Evolutionary conservation across 2,113 vertebrate genomes (phyloP), one percentile per base, ranked within the genome.

Genomic region (Stomatorhinus ivindoensis): DNA sequence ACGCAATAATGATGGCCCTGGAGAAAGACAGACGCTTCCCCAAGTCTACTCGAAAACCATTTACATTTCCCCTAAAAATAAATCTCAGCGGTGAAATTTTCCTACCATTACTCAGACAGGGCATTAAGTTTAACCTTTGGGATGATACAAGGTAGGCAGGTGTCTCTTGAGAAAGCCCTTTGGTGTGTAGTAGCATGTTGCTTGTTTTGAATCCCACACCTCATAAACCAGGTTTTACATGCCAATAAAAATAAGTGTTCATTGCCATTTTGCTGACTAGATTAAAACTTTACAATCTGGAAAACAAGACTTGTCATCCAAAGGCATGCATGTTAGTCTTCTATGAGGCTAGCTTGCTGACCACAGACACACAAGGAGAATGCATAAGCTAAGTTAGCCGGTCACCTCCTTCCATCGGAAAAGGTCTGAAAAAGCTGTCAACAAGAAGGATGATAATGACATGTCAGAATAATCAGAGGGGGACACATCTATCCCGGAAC

Each of bases 1-100:
- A 88, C 90, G 53, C 89, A 90, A 89, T 94, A 94, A 94, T 87
- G 73, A 93, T 9, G 90, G 65, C 42, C 89, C 31, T 50, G 46
- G 53, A 35, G 65, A 39, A 55, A 90, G 35, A 35, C 48, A 53
- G 65, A 21, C 42, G 47, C 55, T 90, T 42, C 83, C 39, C 46
- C 17, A 24, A 24, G 39, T 55, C 53, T 61, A n/a, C 31, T 61
- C 46, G 39, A 87, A 69, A 61, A 87, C 87, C 55, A n/a, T 65
- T 35, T 65, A 65, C 42, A 6, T 65, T 65, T 65, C 39, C 55
- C 35, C 87, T 65, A 65, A 87, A 87, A 87, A 65, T 65, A 65
- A 55, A 15, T 44, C 4, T 27, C 39, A 39, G 55, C 24, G 35
- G 55, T 87, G 55, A 58, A 65, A 58, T 87, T 87, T 87, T 87